phyloP scores from a whole-genome alignment of 2,888 invertebrate genomes.

The Ferrisia virgata region DNA sequence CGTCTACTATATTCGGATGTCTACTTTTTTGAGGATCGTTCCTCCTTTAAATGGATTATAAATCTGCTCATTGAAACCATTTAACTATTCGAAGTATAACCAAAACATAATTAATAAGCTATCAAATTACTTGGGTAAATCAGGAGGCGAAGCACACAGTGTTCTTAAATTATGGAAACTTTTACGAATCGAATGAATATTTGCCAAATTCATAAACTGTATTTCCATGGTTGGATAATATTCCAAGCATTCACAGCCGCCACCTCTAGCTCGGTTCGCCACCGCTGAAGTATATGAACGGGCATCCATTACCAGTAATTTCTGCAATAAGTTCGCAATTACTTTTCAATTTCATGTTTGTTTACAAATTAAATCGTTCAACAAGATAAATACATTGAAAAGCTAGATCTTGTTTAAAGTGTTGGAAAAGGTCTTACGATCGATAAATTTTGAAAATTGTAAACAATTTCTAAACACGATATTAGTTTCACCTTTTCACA shows the following conservation, averaged over 20 bases:
- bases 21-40: neutral
- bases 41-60: neutral
- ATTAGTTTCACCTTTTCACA: too few relatives aligned
- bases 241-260: conserved; percentile 93
- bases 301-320: conserved; percentile 90
- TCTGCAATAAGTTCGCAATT: conserved; percentile 56
- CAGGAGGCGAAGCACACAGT: conserved; percentile 72
- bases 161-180: conserved; percentile 85
- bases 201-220: conserved; percentile 94
- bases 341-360: too few relatives aligned
- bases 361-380: too few relatives aligned
- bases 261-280: conserved; percentile 93
- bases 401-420: too few relatives aligned
- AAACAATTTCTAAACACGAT: too few relatives aligned
- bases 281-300: conserved; percentile 94
- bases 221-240: conserved; percentile 94
- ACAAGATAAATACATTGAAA: too few relatives aligned
- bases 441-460: too few relatives aligned
- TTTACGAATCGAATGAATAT: conserved; percentile 92
- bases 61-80: neutral
- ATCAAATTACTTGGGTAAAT: conserved; percentile 69
- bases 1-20: too few relatives aligned
- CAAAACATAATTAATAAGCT: neutral
- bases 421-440: too few relatives aligned
- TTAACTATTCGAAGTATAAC: neutral